phyloP scores from a whole-genome alignment of 1,140 invertebrate species.

The Monochamus saltuarius region DNA sequence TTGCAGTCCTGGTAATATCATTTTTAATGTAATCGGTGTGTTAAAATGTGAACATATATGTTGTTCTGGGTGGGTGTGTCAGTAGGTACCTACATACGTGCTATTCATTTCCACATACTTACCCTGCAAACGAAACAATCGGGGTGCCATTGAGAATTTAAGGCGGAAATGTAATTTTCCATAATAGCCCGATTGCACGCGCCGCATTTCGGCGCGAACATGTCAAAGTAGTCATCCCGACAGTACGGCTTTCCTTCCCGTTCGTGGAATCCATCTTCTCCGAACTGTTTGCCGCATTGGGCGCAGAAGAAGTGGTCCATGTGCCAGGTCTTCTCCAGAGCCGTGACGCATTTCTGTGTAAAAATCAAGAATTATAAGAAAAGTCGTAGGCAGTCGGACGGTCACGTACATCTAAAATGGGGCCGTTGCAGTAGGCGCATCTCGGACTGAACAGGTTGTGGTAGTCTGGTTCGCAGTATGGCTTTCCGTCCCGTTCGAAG shows the following conservation, averaged over 20 bases:
- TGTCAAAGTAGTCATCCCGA: slow-evolving; percentile 93
- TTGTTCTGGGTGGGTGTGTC: background rate
- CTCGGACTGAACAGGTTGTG: slow-evolving; percentile 97
- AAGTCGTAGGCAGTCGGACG: background rate
- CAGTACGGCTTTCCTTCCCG: slow-evolving; percentile 93
- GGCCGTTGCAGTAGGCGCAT: slow-evolving; percentile 97
- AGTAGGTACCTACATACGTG: background rate
- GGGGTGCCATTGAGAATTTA: slow-evolving; percentile 98
- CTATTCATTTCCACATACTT: slow-evolving; percentile 54
- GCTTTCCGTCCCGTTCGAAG: slow-evolving; percentile 94
- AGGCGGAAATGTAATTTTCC: slow-evolving; percentile 98
- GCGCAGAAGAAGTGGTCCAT: slow-evolving; percentile 99
- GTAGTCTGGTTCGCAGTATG: slow-evolving; percentile 98
- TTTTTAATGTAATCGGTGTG: no score
- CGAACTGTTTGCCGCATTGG: slow-evolving; percentile 95
- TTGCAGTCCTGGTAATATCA: slow-evolving; percentile 79
- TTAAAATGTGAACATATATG: background rate
- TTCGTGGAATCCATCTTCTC: slow-evolving; percentile 95
- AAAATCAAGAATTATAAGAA: slow-evolving; percentile 2
- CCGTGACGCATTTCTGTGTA: slow-evolving; percentile 97
- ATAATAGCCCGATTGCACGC: slow-evolving; percentile 96
- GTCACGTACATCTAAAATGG: slow-evolving; percentile 89
- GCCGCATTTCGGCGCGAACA: slow-evolving; percentile 99
- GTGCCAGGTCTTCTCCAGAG: slow-evolving; percentile 98
- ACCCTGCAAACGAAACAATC: slow-evolving; percentile 99